Percentiles rank a stretch among this genome's conserved stretches.
Evolutionary conservation across 2,888 invertebrate genomes (phyloP).

Genomic region (Drosophila suboccidentalis): DNA sequence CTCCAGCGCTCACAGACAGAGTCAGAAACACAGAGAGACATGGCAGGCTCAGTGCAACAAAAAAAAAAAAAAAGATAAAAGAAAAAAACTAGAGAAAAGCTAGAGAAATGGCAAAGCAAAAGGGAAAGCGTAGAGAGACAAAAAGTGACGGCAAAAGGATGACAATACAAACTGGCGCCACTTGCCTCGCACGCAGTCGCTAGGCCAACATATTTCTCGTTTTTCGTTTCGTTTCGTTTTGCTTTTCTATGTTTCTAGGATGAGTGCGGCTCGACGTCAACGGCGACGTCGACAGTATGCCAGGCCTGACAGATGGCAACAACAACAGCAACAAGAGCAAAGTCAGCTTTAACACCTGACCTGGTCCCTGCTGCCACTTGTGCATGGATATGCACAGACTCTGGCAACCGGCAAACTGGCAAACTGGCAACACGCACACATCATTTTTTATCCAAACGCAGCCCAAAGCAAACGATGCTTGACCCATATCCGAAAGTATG

Average conservation of each 20-base stretch:
- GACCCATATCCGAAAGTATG: constrained; percentile 62
- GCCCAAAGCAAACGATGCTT: constrained; percentile 32
- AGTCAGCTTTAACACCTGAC: constrained; percentile 67
- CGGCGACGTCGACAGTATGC: constrained; percentile 69
- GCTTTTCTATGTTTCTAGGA: constrained; percentile 38
- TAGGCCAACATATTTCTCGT: constrained; percentile 66
- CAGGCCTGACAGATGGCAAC: constrained; percentile 17
- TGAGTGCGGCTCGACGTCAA: constrained; percentile 59
- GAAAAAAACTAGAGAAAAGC: constrained; percentile 11
- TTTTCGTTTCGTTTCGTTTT: constrained; percentile 5
- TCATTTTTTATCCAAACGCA: constrained; percentile 65
- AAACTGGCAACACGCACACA: constrained; percentile 62
- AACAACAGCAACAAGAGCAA: constrained; percentile 28
- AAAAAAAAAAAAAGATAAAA: constrained; percentile 15
- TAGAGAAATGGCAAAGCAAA: constrained; percentile 49
- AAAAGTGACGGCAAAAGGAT: constrained; percentile 68
- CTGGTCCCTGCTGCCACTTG: constrained; percentile 41
- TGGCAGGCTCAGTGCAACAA: constrained; percentile 12
- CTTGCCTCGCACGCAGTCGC: constrained; percentile 76
- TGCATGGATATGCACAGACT: constrained; percentile 16
- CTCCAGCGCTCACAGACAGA: constrained; percentile 50
- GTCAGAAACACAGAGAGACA: constrained; percentile 11
- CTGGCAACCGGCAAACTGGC: constrained; percentile 13
- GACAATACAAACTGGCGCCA: constrained; percentile 80
- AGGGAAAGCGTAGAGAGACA: constrained; percentile 50